These are phyloP conservation scores for Prolemur simus DNA, from an alignment of 2,113 vertebrate genomes.

Conservation along the genomic window DNA sequence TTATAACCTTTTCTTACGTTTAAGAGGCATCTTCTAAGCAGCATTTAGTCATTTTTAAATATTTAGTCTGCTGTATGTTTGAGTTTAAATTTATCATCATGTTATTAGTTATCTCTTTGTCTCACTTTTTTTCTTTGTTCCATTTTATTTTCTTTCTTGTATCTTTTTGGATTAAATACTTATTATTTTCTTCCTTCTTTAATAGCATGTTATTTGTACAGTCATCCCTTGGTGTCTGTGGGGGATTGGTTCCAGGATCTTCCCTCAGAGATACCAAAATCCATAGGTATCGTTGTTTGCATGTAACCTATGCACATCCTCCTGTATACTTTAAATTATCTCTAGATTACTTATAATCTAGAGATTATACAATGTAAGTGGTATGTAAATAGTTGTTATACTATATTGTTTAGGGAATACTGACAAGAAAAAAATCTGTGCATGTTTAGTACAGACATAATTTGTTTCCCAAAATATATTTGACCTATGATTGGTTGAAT, in stretches of 20 bases:
- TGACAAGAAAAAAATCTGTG: not conserved
- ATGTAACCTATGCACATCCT: not conserved
- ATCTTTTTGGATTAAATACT: slow-evolving; percentile 7
- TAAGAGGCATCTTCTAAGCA: not conserved
- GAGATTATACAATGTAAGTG: no score
- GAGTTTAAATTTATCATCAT: not conserved
- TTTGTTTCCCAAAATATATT: not conserved
- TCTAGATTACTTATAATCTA: not conserved
- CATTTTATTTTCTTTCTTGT: not conserved
- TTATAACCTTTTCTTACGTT: slow-evolving; percentile 27
- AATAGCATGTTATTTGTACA: not conserved
- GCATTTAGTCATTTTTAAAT: not conserved
- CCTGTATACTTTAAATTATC: not conserved
- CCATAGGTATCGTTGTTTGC: not conserved
- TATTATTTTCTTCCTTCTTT: slow-evolving; percentile 5
- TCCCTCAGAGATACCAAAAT: not conserved
- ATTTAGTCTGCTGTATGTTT: not conserved
- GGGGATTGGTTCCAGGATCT: not conserved
- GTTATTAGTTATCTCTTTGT: not conserved
- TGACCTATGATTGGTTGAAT: not conserved
- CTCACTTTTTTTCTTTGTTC: slow-evolving; percentile 2
- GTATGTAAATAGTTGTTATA: not conserved
- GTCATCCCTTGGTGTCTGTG: not conserved
- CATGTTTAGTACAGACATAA: not conserved
- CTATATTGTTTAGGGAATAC: no score